Percentiles rank a stretch among this genome's conserved stretches.
These are phyloP conservation scores for Salminus brasiliensis DNA, from an alignment of 2,113 vertebrate genomes.

Conservation along the genomic window DNA sequence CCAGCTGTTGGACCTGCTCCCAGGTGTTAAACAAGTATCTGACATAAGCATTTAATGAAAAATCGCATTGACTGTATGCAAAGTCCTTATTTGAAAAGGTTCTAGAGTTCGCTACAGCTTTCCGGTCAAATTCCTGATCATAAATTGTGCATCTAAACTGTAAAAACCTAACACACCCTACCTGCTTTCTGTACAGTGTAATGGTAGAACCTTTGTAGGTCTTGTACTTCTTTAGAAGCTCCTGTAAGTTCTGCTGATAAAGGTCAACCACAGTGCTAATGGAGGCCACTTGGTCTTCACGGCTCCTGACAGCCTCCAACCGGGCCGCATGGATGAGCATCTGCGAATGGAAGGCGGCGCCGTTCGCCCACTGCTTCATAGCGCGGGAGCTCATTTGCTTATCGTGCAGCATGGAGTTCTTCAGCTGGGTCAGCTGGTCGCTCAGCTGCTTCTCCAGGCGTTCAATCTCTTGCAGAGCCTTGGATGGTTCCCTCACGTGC, in stretches of 20 bases:
- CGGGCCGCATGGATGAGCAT: constrained; percentile 13
- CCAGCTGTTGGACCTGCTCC: not conserved
- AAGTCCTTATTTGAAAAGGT: not conserved
- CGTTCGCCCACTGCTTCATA: constrained; percentile 20
- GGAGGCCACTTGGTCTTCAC: not conserved
- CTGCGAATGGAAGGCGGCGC: not conserved
- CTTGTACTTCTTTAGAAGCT: not conserved
- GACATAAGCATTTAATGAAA: not conserved
- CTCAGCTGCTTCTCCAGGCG: constrained; percentile 10
- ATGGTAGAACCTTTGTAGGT: not conserved
- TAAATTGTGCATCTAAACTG: not conserved
- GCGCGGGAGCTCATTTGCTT: constrained; percentile 6
- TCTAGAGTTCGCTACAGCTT: not conserved
- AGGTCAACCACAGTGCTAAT: not conserved
- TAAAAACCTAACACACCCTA: not conserved
- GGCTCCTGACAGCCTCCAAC: not conserved
- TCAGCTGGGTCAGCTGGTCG: constrained; percentile 5
- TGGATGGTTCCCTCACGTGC: not conserved
- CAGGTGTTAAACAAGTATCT: not conserved
- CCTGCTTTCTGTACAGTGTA: not conserved
- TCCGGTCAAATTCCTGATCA: not conserved
- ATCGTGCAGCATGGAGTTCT: constrained; percentile 20
- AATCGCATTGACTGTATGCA: not conserved
- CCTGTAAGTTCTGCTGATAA: not conserved
- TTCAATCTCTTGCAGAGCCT: not conserved